phyloP scores from a whole-genome alignment of 2,797 vertebrate species.

The Nyctibius grandis region DNA sequence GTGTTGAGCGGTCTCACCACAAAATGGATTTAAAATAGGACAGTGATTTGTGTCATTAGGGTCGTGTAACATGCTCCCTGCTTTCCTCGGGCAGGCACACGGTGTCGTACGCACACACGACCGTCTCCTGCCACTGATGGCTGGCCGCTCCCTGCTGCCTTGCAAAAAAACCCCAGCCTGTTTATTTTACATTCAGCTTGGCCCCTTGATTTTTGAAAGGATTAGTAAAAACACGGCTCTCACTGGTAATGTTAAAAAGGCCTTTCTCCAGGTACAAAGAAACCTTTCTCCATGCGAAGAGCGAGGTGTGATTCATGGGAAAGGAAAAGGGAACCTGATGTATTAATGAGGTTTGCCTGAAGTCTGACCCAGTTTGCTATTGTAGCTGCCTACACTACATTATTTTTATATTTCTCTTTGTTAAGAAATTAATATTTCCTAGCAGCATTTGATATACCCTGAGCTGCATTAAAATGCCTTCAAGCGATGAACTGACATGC shows the following conservation, averaged over 20 bases:
- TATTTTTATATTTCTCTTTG: not conserved
- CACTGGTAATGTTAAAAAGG: not conserved
- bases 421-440: not conserved
- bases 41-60: fast-evolving
- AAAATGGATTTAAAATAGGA: not conserved
- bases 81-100: not conserved
- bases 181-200: not conserved
- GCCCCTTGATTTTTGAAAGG: not conserved
- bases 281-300: not conserved
- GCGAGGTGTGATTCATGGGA: not conserved
- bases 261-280: not conserved
- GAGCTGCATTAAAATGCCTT: not conserved
- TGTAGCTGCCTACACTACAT: not conserved
- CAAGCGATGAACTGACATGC: not conserved
- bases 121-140: not conserved
- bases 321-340: not conserved
- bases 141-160: fast-evolving
- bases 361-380: not conserved
- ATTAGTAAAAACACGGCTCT: not conserved
- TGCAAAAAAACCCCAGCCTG: not conserved
- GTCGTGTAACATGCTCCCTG: fast-evolving
- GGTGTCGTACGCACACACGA: fast-evolving
- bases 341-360: not conserved
- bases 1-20: not conserved
- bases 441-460: not conserved